Conservation (phyloP, 2,888 invertebrate species). For the Troides helena region DNA sequence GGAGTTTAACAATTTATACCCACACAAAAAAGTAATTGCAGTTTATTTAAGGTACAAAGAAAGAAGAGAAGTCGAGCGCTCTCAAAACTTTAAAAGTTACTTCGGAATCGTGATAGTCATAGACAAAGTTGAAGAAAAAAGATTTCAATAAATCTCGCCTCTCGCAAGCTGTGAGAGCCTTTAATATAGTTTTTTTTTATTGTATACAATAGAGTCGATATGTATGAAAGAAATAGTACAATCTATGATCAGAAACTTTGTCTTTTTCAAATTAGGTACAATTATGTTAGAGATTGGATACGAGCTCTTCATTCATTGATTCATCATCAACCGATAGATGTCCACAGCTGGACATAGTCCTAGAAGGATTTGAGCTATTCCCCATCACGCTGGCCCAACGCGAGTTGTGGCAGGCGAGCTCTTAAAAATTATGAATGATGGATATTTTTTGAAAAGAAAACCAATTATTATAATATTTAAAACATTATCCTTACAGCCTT, state of each 20-base stretch:
- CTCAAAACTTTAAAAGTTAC: constrained; percentile 27
- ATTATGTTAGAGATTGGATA: no score
- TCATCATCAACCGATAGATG: no score
- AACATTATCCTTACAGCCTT: no score
- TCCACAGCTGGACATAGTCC: no score
- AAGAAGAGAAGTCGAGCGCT: constrained; percentile 7
- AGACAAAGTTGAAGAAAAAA: constrained; percentile 33
- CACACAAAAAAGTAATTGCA: constrained; percentile 12
- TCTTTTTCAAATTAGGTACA: no score
- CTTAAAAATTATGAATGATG: no score
- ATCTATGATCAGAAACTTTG: background rate
- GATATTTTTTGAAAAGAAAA: no score
- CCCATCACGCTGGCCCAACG: no score
- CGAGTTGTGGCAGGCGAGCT: no score
- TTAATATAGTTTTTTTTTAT: constrained; percentile 10
- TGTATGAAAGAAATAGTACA: background rate
- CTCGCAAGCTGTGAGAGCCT: constrained; percentile 2
- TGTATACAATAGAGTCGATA: background rate
- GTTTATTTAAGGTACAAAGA: constrained; percentile 24
- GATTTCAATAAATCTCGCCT: constrained; percentile 34
- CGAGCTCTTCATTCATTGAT: no score
- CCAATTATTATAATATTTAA: no score
- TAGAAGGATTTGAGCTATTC: no score
- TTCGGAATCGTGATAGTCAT: constrained; percentile 30
- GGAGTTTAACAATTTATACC: constrained; percentile 8